A percentile compares a stretch with the other conserved stretches of the same genome.
These are phyloP conservation scores for Amblyornis subalaris DNA, from an alignment of 2,113 vertebrate species.

Conservation along the genomic window DNA sequence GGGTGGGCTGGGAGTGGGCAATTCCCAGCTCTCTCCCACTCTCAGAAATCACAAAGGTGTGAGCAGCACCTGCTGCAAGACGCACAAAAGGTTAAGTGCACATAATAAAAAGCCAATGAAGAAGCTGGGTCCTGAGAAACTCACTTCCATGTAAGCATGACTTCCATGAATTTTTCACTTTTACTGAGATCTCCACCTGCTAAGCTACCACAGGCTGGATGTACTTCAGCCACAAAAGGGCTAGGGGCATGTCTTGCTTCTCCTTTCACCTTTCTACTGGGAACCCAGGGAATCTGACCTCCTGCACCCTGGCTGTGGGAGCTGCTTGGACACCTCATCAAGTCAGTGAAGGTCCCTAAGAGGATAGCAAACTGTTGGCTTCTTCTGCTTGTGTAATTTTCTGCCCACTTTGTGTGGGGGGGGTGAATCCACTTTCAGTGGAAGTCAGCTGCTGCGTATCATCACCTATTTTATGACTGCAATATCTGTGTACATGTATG, in stretches of 20 bases:
- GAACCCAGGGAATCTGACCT: neutral
- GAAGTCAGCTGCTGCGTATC: neutral
- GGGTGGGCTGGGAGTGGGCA: neutral
- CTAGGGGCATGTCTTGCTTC: neutral
- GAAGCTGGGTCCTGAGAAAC: neutral
- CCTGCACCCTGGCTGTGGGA: neutral
- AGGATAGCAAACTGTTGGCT: neutral
- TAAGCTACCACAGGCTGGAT: neutral
- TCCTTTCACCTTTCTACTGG: neutral
- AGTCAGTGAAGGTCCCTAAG: neutral
- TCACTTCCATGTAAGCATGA: neutral
- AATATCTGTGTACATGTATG: neutral
- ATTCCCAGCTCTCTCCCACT: neutral
- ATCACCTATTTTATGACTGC: neutral
- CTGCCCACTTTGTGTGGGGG: fast-evolving
- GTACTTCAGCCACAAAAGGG: neutral
- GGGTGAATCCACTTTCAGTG: neutral
- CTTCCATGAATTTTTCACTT: neutral
- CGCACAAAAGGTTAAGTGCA: neutral
- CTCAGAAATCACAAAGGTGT: neutral
- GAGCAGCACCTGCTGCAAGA: neutral
- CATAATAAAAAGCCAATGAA: neutral
- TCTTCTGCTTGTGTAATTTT: neutral
- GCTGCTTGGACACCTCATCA: neutral
- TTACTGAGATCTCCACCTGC: neutral